Percentiles rank a stretch among this genome's conserved stretches.
phyloP scores from a whole-genome alignment of 2,888 invertebrate genomes.

The Mythimna pallens region DNA sequence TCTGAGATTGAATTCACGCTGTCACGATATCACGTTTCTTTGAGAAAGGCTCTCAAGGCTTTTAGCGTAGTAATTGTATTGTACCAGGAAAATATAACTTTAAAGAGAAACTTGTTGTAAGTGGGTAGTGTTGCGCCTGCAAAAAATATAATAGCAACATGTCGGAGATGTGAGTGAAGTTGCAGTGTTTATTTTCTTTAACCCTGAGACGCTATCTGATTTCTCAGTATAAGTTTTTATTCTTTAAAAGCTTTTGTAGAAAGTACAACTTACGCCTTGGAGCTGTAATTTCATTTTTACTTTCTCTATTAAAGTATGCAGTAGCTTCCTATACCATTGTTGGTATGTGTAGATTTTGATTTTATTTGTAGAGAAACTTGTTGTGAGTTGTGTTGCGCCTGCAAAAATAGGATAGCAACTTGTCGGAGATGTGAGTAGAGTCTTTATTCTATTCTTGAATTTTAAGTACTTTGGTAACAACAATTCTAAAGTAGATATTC shows the following conservation, averaged over 20 bases:
- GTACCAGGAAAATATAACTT: constrained; percentile 16
- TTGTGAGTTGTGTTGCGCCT: constrained; percentile 22
- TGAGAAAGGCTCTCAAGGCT: constrained; percentile 42
- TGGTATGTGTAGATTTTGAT: no score
- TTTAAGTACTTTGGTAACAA: background rate
- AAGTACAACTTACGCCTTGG: background rate
- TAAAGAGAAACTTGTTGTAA: constrained; percentile 8
- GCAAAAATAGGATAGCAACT: constrained; percentile 37
- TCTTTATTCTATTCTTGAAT: background rate
- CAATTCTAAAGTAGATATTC: background rate
- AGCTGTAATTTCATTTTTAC: background rate
- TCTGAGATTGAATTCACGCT: constrained; percentile 46
- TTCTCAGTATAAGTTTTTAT: constrained; percentile 24
- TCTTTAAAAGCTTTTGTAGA: constrained; percentile 20
- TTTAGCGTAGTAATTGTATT: constrained; percentile 41
- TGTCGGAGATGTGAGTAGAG: constrained; percentile 6
- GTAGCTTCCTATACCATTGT: background rate
- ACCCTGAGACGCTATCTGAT: constrained; percentile 15
- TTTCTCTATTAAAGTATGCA: background rate
- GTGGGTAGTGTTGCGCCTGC: constrained; percentile 30
- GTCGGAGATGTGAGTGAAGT: constrained; percentile 9
- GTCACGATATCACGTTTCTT: constrained; percentile 40
- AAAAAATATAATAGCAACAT: constrained; percentile 37
- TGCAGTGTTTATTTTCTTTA: constrained; percentile 22
- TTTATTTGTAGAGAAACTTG: no score